Percentiles rank a stretch among this genome's conserved stretches.
Evolutionary conservation across 53 echinoderm and acorn worm species (phyloP).

Genomic region (Antedon mediterranea): DNA sequence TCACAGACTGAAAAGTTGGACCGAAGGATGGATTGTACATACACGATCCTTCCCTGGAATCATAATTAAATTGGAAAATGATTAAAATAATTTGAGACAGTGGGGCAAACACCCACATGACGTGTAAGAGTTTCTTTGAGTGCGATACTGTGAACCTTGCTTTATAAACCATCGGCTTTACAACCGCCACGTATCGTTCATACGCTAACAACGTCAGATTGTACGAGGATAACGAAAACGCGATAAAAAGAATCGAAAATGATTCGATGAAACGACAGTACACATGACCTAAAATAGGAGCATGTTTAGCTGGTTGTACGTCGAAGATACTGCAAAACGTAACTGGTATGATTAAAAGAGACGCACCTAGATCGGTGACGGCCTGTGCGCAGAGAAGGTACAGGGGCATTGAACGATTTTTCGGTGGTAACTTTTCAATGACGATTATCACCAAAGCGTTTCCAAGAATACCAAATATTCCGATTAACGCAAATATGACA

Average conservation of each 20-base stretch:
- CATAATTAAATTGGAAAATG: background rate
- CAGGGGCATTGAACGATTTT: background rate
- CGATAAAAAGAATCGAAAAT: background rate
- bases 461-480: background rate
- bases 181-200: background rate
- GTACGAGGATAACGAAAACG: background rate
- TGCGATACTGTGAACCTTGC: background rate
- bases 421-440: background rate
- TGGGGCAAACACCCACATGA: background rate
- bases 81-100: background rate
- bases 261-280: background rate
- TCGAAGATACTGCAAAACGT: background rate
- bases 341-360: background rate
- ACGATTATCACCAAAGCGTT: background rate
- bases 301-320: background rate
- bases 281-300: background rate
- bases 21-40: background rate
- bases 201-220: background rate
- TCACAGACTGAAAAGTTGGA: background rate
- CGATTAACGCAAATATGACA: background rate
- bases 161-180: background rate
- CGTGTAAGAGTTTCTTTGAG: background rate
- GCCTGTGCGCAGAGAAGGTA: background rate
- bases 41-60: background rate
- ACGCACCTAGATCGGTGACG: background rate